These are phyloP conservation scores for Rafetus swinhoei DNA, from an alignment of 2,113 vertebrate genomes.

Conservation along the genomic window DNA sequence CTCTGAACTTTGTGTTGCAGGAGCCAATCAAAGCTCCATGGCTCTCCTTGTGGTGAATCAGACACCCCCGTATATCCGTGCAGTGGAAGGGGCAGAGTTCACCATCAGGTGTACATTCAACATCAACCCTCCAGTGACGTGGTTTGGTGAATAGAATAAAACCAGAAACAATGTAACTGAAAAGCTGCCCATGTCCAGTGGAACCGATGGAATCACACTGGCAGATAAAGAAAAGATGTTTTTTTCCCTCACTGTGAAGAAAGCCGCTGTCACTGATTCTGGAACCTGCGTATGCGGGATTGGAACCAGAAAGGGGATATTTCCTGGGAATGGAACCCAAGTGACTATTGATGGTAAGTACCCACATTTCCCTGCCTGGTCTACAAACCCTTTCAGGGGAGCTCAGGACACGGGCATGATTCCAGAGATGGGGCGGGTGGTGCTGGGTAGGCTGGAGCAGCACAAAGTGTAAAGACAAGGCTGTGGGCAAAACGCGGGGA, in stretches of 20 bases:
- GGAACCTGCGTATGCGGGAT: background rate
- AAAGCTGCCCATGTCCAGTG: rapidly evolving
- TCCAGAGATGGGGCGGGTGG: background rate
- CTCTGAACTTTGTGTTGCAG: background rate
- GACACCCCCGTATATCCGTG: background rate
- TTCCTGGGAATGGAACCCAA: background rate
- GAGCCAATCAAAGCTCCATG: too few species aligned
- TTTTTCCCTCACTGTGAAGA: background rate
- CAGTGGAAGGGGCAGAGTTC: background rate
- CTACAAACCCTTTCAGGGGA: background rate
- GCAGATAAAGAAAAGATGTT: rapidly evolving
- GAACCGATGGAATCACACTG: background rate
- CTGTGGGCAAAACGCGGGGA: background rate
- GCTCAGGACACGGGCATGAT: too few species aligned
- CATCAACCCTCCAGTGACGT: rapidly evolving
- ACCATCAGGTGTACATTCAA: background rate
- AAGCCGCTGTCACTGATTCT: background rate
- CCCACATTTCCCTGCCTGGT: background rate
- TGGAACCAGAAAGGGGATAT: too few species aligned
- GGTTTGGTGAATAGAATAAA: background rate
- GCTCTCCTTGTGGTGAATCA: background rate
- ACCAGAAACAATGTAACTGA: background rate
- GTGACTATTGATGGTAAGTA: background rate
- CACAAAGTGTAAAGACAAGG: background rate
- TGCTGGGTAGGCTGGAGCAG: background rate